These are phyloP conservation scores for Cydia strobilella DNA, from an alignment of 1,140 invertebrate species.

Conservation along the genomic window DNA sequence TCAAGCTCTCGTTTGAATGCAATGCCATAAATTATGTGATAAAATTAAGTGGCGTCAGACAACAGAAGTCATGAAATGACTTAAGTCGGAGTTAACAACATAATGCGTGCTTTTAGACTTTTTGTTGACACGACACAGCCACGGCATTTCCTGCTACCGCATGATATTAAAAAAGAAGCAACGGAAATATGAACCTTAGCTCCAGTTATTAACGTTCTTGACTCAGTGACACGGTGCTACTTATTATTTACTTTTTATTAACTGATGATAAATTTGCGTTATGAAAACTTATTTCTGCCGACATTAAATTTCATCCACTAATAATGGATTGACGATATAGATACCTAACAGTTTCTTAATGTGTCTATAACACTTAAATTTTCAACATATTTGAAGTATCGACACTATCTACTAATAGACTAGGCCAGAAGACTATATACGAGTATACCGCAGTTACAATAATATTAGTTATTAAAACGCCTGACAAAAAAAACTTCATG, in stretches of 20 bases:
- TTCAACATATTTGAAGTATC: no score
- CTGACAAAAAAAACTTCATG: background rate
- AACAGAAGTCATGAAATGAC: conserved; percentile 74
- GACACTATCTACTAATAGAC: no score
- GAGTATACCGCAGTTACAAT: no score
- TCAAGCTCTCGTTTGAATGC: conserved; percentile 37
- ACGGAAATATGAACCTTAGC: conserved; percentile 43
- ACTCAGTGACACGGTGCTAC: conserved; percentile 34
- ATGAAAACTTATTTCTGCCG: conserved; percentile 60
- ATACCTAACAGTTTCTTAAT: no score
- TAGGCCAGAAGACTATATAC: no score
- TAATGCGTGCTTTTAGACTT: conserved; percentile 74
- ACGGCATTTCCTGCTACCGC: conserved; percentile 74
- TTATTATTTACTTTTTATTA: conserved; percentile 57
- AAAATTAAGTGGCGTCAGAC: conserved; percentile 67
- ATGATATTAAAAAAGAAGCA: conserved; percentile 37
- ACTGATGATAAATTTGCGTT: conserved; percentile 77
- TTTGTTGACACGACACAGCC: conserved; percentile 62
- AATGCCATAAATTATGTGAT: conserved; percentile 62
- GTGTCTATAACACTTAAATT: no score
- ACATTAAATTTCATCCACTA: no score
- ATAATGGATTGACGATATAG: no score
- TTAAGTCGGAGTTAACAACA: conserved; percentile 76
- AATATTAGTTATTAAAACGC: no score
- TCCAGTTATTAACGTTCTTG: conserved; percentile 45